Base-by-base conservation (phyloP, 2,888 invertebrate genomes). In the Exocentrus adspersus region DNA sequence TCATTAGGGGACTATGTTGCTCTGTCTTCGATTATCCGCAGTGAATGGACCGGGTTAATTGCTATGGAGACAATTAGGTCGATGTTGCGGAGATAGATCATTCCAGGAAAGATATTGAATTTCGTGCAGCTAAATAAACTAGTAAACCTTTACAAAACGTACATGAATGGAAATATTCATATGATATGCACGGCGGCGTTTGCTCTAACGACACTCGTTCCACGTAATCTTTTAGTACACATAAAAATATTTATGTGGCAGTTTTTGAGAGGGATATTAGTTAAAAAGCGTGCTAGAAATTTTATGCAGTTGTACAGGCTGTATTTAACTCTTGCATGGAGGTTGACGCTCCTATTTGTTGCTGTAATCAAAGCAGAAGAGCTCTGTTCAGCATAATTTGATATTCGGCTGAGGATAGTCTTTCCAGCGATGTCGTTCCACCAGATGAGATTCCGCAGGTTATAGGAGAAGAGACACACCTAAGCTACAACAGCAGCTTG, bases 401-500 rank as follows among this genome's bases (percentile, higher is more conserved):
- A 58, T 61, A 46, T 61, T 32, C 45, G 17, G 52, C 20, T n/a
- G 61, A 53, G 52, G 61, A 9, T n/a, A 41, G 42, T 50, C 42
- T 58, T 28, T 20, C 12, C 42, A 32, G 20, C 24, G 42, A 14
- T 42, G 12, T 30, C 54, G 32, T 62, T 45, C 28, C 16, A 17
- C 32, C 53, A 48, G 64, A 68, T 66, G 68, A 66, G 66, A 61
- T 59, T 68, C 64, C 64, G 60, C 50, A 58, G 58, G 60, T 68
- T 63, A 65, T 68, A 65, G 63, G 46, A n/a, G 12, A 37, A 63
- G 48, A 48, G 51, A 67, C 67, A 63, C 64, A 66, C 65, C 63
- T 62, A 69, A 69, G 69, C 64, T 65, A 56, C 60, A 64, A 53
- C 62, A 62, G 64, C 68, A 70, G 64, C 68, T 60, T 65, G 65